These are phyloP conservation scores for Sebastes aleutianus DNA, from an alignment of 2,797 vertebrate species.

Conservation along the genomic window DNA sequence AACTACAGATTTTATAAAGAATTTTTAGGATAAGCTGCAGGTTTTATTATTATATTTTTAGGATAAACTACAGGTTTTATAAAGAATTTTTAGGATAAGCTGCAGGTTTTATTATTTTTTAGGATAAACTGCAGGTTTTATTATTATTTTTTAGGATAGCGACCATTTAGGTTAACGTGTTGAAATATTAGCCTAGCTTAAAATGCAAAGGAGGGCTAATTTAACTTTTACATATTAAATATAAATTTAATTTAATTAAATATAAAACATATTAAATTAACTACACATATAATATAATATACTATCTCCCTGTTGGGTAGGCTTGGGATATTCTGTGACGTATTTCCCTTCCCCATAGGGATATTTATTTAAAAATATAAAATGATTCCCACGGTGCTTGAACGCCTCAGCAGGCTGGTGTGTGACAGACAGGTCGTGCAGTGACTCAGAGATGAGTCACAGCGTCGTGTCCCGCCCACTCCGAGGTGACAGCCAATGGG, in stretches of 20 bases:
- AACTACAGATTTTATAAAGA: too few species aligned
- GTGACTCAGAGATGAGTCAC: constrained; percentile 72
- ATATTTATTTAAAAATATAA: rapidly evolving
- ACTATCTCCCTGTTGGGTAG: too few species aligned
- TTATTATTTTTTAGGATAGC: too few species aligned
- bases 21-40: too few species aligned
- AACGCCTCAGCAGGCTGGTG: constrained; percentile 26
- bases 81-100: too few species aligned
- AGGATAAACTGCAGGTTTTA: too few species aligned
- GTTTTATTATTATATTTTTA: too few species aligned
- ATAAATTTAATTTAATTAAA: too few species aligned
- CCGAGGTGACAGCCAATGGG: constrained; percentile 49
- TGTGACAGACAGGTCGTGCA: constrained; percentile 64
- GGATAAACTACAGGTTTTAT: too few species aligned
- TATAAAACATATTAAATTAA: background rate
- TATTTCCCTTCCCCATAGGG: background rate
- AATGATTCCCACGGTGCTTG: background rate
- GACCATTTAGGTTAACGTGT: background rate
- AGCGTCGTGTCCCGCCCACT: constrained; percentile 67
- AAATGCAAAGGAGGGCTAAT: background rate
- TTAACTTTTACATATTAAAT: background rate
- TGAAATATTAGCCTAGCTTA: background rate
- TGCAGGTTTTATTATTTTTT: too few species aligned
- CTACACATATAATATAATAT: background rate
- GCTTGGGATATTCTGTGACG: background rate